These are phyloP conservation scores for Myiotriccus ornatus DNA, from an alignment of 2,797 vertebrate genomes.

Conservation along the genomic window DNA sequence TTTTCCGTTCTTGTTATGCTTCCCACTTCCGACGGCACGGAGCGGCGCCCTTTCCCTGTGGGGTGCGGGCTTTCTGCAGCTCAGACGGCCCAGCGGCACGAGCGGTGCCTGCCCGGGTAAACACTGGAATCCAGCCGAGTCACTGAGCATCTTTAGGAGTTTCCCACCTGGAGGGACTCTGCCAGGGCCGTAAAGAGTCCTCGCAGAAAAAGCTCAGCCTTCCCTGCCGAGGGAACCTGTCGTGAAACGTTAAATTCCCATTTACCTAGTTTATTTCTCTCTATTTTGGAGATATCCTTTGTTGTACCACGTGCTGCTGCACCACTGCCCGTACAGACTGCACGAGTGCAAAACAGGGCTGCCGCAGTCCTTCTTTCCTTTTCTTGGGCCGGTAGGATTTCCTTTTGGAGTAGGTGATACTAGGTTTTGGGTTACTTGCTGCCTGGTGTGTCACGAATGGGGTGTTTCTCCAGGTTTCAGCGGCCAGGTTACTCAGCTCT, in stretches of 20 bases:
- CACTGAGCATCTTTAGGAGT: no score
- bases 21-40: neutral
- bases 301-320: neutral
- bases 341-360: rapidly evolving
- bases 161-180: neutral
- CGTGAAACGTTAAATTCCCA: neutral
- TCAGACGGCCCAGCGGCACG: rapidly evolving
- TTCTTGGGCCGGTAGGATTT: neutral
- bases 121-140: rapidly evolving
- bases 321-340: rapidly evolving
- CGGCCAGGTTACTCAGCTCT: neutral
- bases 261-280: neutral
- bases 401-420: neutral
- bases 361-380: rapidly evolving
- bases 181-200: neutral
- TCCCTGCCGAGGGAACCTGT: neutral
- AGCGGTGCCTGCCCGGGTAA: rapidly evolving
- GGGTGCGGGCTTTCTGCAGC: neutral
- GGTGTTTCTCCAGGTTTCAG: neutral
- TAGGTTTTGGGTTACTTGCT: neutral
- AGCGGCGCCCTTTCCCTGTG: neutral
- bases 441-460: rapidly evolving
- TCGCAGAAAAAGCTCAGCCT: neutral
- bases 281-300: neutral
- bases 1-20: neutral